Evolutionary conservation across 2,888 invertebrate species (phyloP).

Genomic region (Xanthorhoe spadicearia): DNA sequence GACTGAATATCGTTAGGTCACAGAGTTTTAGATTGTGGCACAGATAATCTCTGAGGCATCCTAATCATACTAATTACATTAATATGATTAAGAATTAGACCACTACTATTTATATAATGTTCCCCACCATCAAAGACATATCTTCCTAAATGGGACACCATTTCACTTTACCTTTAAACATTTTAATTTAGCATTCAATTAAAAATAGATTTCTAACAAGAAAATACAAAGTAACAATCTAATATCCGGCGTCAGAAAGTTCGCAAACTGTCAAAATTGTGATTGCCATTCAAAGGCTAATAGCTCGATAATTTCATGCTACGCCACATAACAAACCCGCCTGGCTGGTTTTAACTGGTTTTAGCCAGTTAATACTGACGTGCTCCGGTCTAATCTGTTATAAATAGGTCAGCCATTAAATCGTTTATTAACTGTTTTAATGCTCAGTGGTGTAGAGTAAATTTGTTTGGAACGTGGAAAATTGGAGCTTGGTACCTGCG

Average conservation of each 20-base stretch:
- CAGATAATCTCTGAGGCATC: too few species aligned
- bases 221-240: conserved; percentile 17
- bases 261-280: conserved; percentile 36
- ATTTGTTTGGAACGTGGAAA: conserved; percentile 62
- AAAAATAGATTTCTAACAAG: conserved; percentile 3
- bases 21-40: too few species aligned
- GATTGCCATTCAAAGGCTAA: conserved; percentile 40
- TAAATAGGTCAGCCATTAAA: conserved; percentile 63
- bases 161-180: background rate
- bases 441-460: conserved; percentile 60
- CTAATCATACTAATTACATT: too few species aligned
- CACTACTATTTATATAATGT: too few species aligned
- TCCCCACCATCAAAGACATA: too few species aligned
- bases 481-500: conserved; percentile 53
- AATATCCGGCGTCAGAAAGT: conserved; percentile 26
- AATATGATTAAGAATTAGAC: too few species aligned
- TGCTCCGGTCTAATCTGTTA: conserved; percentile 57
- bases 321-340: conserved; percentile 43
- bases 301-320: conserved; percentile 41
- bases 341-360: conserved; percentile 36
- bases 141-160: too few species aligned
- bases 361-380: conserved; percentile 50
- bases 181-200: background rate
- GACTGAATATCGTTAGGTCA: background rate
- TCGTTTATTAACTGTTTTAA: conserved; percentile 65